Evolutionary conservation across 2,888 invertebrate genomes (phyloP).

Genomic region (Cinara cedri): DNA sequence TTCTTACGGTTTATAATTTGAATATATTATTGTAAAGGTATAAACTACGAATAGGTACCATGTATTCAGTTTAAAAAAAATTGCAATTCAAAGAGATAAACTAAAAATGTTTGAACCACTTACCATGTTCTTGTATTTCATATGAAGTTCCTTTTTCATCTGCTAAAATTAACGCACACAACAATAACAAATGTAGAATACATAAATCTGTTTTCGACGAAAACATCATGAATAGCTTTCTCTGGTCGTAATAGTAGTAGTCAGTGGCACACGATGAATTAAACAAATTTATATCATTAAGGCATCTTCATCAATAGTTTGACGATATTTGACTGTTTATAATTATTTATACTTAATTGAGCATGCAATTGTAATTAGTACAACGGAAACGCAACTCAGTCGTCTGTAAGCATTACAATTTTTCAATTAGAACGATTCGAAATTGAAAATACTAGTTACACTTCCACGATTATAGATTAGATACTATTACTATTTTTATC

Average conservation of each 20-base stretch:
- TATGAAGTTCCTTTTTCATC: background rate
- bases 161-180: background rate
- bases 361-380: background rate
- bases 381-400: background rate
- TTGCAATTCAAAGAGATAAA: too few relatives aligned
- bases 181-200: background rate
- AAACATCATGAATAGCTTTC: conserved; percentile 18
- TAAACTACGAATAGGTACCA: too few relatives aligned
- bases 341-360: background rate
- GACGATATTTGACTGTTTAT: background rate
- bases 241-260: background rate
- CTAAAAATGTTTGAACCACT: background rate
- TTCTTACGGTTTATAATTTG: too few relatives aligned
- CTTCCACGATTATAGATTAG: too few relatives aligned
- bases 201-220: background rate
- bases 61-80: too few relatives aligned
- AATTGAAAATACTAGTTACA: background rate
- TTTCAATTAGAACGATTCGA: background rate
- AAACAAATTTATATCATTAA: background rate
- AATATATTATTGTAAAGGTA: too few relatives aligned
- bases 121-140: conserved; percentile 27
- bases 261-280: background rate
- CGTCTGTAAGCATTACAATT: too few relatives aligned
- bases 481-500: too few relatives aligned
- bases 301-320: background rate